Conservation (phyloP, 2,113 vertebrate species). For the Hemibagrus wyckioides region DNA sequence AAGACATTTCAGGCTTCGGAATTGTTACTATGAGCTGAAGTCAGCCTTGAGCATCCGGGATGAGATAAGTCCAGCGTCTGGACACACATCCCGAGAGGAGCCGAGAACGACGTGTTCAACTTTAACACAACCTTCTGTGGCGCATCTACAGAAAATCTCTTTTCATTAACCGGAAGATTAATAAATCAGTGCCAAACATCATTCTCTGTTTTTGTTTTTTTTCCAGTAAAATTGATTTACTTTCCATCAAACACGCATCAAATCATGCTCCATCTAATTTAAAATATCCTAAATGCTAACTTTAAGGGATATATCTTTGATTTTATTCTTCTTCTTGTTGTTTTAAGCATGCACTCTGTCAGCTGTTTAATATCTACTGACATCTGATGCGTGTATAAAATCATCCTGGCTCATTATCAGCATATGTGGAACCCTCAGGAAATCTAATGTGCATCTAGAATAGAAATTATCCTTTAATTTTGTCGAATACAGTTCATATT, state of each 20-base stretch:
- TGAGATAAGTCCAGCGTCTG: neutral
- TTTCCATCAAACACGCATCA: neutral
- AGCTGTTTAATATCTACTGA: neutral
- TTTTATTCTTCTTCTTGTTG: neutral
- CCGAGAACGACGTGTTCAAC: neutral
- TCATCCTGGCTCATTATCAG: neutral
- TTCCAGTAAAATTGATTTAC: neutral
- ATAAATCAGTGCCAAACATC: neutral
- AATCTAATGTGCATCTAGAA: neutral
- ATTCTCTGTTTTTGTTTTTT: neutral
- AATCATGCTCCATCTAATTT: neutral
- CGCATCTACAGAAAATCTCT: neutral
- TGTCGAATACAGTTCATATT: neutral
- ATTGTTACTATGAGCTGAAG: neutral
- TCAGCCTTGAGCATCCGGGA: neutral
- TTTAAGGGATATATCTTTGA: neutral
- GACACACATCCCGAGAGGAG: neutral
- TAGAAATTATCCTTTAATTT: neutral
- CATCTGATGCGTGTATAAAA: neutral
- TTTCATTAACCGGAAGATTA: neutral
- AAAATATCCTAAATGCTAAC: neutral
- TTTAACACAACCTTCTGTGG: neutral
- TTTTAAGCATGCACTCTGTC: neutral
- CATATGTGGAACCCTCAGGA: slow-evolving; percentile 40
- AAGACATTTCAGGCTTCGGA: neutral